Conservation (phyloP, 2,888 invertebrate genomes). For the Drosophila merina region DNA sequence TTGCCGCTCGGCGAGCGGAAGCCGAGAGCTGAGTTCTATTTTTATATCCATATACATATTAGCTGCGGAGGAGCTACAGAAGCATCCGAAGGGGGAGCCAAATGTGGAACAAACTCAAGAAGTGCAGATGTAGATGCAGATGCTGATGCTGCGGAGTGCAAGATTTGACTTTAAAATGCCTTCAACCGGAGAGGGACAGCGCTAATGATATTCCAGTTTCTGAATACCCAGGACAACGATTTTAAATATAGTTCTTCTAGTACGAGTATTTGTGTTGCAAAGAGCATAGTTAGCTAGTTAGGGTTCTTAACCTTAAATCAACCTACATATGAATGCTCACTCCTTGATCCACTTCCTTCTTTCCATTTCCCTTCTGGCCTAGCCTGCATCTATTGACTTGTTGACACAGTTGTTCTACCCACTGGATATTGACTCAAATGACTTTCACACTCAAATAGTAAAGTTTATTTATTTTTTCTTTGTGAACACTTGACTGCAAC, state of each 20-base stretch:
- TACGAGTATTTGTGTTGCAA: background rate
- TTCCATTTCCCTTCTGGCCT: background rate
- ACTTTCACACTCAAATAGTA: slow-evolving; percentile 50
- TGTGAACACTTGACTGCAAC: slow-evolving; percentile 30
- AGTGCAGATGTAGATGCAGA: slow-evolving; percentile 3
- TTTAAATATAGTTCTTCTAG: too few relatives aligned
- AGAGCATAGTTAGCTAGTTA: too few relatives aligned
- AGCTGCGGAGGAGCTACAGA: slow-evolving; percentile 23
- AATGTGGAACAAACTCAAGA: slow-evolving; percentile 38
- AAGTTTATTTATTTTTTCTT: slow-evolving; percentile 29
- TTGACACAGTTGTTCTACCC: slow-evolving; percentile 58
- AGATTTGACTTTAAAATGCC: slow-evolving; percentile 36
- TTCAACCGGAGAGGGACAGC: slow-evolving; percentile 10
- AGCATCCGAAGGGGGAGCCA: slow-evolving; percentile 10
- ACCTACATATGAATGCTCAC: slow-evolving; percentile 2
- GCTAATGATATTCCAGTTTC: slow-evolving; percentile 11
- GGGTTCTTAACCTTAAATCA: slow-evolving; percentile 30
- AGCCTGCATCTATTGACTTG: slow-evolving; percentile 27
- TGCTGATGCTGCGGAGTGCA: slow-evolving; percentile 6
- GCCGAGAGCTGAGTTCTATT: slow-evolving; percentile 59
- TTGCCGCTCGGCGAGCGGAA: slow-evolving; percentile 54
- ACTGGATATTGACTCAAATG: slow-evolving; percentile 53
- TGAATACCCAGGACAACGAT: too few relatives aligned
- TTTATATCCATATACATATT: slow-evolving; percentile 50
- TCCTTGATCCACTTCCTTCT: slow-evolving; percentile 3